Percentiles rank a stretch among this genome's conserved stretches.
Conservation (phyloP, 2,797 vertebrate species). For the Sebastes diploproa region DNA sequence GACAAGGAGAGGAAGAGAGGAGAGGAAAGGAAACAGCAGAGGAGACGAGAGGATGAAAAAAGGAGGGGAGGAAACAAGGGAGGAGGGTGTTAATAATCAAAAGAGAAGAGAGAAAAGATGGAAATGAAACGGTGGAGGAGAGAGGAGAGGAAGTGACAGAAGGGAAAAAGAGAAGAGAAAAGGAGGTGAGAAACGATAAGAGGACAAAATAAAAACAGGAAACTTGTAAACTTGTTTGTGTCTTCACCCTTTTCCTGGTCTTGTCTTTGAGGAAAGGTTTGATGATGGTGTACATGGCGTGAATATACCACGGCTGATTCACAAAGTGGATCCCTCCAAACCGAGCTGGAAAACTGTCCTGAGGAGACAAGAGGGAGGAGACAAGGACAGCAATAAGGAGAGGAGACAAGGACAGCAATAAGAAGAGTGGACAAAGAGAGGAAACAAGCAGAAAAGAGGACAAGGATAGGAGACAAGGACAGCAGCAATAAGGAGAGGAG, state of each 20-base stretch:
- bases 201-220: neutral
- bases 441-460: neutral
- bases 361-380: neutral
- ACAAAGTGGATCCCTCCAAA: conserved; percentile 99
- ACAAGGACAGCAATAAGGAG: neutral
- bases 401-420: neutral
- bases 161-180: neutral
- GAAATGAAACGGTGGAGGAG: neutral
- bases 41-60: neutral
- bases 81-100: neutral
- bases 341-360: conserved; percentile 98
- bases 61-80: neutral
- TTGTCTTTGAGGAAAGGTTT: conserved; percentile 98
- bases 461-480: neutral
- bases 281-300: conserved; percentile 97
- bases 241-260: conserved; percentile 94
- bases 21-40: neutral
- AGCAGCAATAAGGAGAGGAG: neutral
- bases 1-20: neutral
- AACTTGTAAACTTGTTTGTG: neutral
- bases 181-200: no score
- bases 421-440: neutral
- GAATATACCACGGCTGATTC: conserved; percentile 98
- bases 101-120: no score
- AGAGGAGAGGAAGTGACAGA: no score